Percentiles rank a stretch among this genome's conserved stretches.
Evolutionary conservation across 2,113 vertebrate genomes (phyloP).

Genomic region (Ptyas mucosa): DNA sequence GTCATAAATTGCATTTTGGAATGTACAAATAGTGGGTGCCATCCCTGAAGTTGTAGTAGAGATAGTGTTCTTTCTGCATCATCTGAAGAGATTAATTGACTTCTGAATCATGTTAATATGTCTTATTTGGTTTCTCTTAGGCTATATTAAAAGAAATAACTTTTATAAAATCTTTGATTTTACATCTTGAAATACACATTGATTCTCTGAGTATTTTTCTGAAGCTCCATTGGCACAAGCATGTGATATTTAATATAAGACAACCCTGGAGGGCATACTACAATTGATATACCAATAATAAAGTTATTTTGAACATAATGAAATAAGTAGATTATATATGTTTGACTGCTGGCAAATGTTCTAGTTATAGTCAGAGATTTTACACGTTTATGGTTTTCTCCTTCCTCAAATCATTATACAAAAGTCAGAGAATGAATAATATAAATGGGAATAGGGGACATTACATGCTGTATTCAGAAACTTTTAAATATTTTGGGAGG

Average conservation of each 20-base stretch:
- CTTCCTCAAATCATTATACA: not conserved
- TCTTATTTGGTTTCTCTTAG: constrained; percentile 64
- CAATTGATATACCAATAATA: constrained; percentile 41
- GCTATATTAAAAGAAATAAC: constrained; percentile 32
- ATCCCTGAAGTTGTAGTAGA: constrained; percentile 62
- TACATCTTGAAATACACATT: constrained; percentile 57
- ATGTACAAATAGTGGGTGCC: constrained; percentile 71
- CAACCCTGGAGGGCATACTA: constrained; percentile 44
- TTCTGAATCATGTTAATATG: constrained; percentile 69
- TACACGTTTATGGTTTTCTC: constrained; percentile 40
- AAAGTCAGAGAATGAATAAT: not conserved
- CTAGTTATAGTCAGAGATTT: constrained; percentile 29
- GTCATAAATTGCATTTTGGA: constrained; percentile 54
- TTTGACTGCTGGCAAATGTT: constrained; percentile 36
- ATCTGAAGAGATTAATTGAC: constrained; percentile 70
- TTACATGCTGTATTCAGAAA: not conserved
- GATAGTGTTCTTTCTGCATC: constrained; percentile 62
- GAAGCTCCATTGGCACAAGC: constrained; percentile 50
- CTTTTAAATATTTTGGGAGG: not conserved
- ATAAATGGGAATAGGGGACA: not conserved
- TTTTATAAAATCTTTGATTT: constrained; percentile 47
- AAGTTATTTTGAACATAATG: constrained; percentile 46
- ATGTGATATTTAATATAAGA: constrained; percentile 50
- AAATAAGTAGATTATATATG: constrained; percentile 20
- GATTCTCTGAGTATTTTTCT: constrained; percentile 48